Conservation (phyloP, 2,888 invertebrate genomes). For the Napeogenes inachia region DNA sequence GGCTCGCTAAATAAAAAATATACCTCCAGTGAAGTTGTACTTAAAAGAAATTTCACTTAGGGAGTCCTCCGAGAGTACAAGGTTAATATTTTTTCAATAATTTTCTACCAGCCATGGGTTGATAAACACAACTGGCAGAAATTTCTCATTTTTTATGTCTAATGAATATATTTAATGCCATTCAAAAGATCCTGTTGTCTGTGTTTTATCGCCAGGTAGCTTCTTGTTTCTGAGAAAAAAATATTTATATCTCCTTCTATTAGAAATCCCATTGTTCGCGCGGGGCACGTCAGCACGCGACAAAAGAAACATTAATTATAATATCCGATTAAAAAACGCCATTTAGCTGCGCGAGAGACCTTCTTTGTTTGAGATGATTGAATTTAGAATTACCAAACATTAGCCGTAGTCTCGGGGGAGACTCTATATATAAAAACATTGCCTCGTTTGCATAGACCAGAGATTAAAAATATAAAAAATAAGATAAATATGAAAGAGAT, state of each 20-base stretch:
- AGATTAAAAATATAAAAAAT: not conserved
- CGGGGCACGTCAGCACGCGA: constrained; percentile 76
- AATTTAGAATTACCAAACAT: constrained; percentile 71
- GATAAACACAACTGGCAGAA: not conserved
- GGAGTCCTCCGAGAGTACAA: constrained; percentile 20
- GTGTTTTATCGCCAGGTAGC: constrained; percentile 75
- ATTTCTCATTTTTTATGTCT: constrained; percentile 38
- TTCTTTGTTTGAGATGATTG: constrained; percentile 76
- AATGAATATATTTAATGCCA: constrained; percentile 71
- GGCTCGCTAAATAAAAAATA: constrained; percentile 67
- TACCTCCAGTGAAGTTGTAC: constrained; percentile 62
- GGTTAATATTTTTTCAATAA: constrained; percentile 9
- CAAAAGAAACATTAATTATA: constrained; percentile 79
- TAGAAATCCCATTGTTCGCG: constrained; percentile 76
- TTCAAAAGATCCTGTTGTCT: constrained; percentile 62
- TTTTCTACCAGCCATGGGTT: constrained; percentile 1
- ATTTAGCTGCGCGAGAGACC: constrained; percentile 72
- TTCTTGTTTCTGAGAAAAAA: constrained; percentile 72
- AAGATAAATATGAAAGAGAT: constrained; percentile 39
- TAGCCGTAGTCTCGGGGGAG: constrained; percentile 59
- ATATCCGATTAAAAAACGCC: constrained; percentile 78
- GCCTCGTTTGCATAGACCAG: constrained; percentile 14
- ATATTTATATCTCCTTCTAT: constrained; percentile 75
- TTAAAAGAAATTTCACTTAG: constrained; percentile 14
- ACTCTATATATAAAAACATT: constrained; percentile 17